Evolutionary conservation across 1,140 invertebrate genomes (phyloP), one percentile per base, ranked within the genome.

Genomic region (Trichonephila clavata): DNA sequence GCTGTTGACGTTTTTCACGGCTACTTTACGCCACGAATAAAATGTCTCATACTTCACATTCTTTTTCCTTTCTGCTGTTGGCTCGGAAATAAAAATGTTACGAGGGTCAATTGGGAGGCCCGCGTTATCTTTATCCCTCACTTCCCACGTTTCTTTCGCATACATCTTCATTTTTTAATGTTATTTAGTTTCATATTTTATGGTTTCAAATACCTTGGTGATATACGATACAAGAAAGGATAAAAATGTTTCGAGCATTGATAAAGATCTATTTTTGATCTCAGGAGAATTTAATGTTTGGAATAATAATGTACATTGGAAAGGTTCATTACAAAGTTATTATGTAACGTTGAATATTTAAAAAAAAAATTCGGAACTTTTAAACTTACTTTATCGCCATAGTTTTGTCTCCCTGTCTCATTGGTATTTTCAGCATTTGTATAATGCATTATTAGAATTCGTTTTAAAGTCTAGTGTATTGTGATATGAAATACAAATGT

Each of bases 1-100:
- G 18, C 43, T 61, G 86, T 88, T 88, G 86, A 88, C 61, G 86
- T 68, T 88, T 68, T 65, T 61, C 63, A 68, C 39, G 39, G 86
- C 60, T 88, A 27, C 63, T 68, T 88, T 68, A 43, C 16, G 61
- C 43, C 32, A 20, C 16, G 71, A 77, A 77, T 43, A n/a, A 32
- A 87, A 87, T 27, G 43, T 39, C 39, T 27, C 60, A 71, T 68
- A n/a, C 61, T 88, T 88, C 60, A 88, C 18, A 88, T 88, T 68
- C 32, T 86, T 68, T 68, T 27, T 86, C n/a, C n/a, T 59, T 60
- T 61, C 39, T 65, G 59, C 13, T 57, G 27, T 88, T 50, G 24
- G 32, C 27, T 50, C 86, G 63, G 10, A 86, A 63, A 65, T 50
- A 65, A 88, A 63, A 65, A 88, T n/a, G 60, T 60, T 88, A 27